A percentile compares a stretch with the other conserved stretches of the same genome.
phyloP scores from a whole-genome alignment of 2,888 invertebrate species.

The Coelogynopora nodosa region DNA sequence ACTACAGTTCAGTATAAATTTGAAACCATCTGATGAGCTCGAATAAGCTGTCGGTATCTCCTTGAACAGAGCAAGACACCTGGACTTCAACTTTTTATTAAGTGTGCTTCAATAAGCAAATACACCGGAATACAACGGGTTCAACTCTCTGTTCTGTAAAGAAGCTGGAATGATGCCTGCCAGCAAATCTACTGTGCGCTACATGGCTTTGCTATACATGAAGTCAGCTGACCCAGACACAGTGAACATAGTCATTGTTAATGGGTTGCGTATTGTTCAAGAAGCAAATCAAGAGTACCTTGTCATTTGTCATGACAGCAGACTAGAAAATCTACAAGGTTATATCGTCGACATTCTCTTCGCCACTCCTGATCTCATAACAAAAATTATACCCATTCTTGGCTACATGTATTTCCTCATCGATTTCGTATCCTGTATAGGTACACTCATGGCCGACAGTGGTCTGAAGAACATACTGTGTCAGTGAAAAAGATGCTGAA shows the following conservation, averaged over 20 bases:
- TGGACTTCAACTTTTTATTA: background rate
- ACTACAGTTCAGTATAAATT: background rate
- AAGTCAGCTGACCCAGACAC: slow-evolving; percentile 41
- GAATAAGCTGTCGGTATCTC: background rate
- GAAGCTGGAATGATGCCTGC: background rate
- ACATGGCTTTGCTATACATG: slow-evolving; percentile 34
- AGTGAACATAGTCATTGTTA: slow-evolving; percentile 34
- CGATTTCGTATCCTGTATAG: background rate
- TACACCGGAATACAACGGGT: background rate
- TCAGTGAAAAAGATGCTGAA: too few relatives aligned
- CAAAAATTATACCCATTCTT: background rate
- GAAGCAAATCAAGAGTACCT: slow-evolving; percentile 2
- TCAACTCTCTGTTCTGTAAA: background rate
- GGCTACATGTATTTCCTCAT: background rate
- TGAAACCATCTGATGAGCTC: background rate
- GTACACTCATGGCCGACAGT: background rate
- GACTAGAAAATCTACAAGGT: background rate
- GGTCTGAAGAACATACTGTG: background rate
- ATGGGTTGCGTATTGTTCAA: slow-evolving; percentile 30
- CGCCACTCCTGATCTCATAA: background rate
- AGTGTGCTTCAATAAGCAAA: background rate
- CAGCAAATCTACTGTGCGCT: background rate
- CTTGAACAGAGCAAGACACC: background rate
- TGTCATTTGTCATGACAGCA: background rate
- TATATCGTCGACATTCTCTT: background rate